These are phyloP conservation scores for Epinephelus malabaricus DNA, from an alignment of 2,797 vertebrate genomes.

Conservation along the genomic window DNA sequence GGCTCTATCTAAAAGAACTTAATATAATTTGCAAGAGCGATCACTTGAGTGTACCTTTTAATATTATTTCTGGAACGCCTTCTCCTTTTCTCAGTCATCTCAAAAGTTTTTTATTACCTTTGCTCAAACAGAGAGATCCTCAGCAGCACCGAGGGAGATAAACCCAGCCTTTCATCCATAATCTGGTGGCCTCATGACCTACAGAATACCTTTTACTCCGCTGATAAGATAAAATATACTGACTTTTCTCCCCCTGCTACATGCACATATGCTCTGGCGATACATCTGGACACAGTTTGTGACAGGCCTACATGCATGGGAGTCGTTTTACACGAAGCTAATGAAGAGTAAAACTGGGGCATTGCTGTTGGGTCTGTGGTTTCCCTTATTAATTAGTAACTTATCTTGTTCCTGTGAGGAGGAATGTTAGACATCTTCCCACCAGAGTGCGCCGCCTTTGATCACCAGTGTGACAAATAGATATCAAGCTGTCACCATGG, in stretches of 20 bases:
- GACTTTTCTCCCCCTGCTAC: constrained; percentile 13
- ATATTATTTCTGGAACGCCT: background rate
- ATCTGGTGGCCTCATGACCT: constrained; percentile 53
- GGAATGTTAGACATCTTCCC: constrained; percentile 80
- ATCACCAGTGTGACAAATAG: constrained; percentile 91
- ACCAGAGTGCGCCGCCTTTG: constrained; percentile 84
- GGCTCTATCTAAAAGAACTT: background rate
- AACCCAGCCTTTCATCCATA: constrained; percentile 47
- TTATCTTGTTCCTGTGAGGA: constrained; percentile 82
- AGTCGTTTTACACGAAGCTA: constrained; percentile 30
- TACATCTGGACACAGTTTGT: constrained; percentile 38
- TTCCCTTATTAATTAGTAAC: constrained; percentile 90
- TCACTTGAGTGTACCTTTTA: background rate
- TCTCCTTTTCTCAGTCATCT: constrained; percentile 9
- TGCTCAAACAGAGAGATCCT: constrained; percentile 26
- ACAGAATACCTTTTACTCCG: constrained; percentile 53
- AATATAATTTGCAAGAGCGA: background rate
- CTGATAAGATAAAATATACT: constrained; percentile 55
- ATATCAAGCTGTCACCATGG: constrained; percentile 88
- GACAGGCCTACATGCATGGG: constrained; percentile 16
- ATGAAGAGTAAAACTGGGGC: constrained; percentile 40
- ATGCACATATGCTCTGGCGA: constrained; percentile 4
- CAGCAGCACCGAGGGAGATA: constrained; percentile 16
- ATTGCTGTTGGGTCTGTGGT: constrained; percentile 55
- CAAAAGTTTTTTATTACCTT: constrained; percentile 38